phyloP scores from a whole-genome alignment of 2,888 invertebrate genomes.

The Petrolisthes cinctipes region DNA sequence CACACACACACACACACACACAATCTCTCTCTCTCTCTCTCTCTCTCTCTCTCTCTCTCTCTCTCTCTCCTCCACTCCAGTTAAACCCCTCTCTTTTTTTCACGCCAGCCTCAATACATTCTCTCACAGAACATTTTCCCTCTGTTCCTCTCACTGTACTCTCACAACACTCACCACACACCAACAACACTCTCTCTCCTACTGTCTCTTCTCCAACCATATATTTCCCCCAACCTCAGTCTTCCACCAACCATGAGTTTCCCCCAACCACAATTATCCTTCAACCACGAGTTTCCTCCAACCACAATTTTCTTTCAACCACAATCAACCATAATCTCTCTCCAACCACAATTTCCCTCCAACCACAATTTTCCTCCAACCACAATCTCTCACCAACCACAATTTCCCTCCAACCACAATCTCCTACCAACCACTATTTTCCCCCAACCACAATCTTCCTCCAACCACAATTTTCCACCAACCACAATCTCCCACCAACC shows the following conservation, averaged over 20 bases:
- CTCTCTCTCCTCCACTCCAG: background rate
- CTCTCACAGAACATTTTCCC: no score
- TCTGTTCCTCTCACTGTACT: no score
- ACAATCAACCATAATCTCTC: background rate
- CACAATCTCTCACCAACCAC: background rate
- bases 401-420: background rate
- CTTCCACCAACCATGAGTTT: no score
- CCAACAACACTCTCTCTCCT: background rate
- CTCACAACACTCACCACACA: background rate
- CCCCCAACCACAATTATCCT: background rate
- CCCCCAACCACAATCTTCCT: background rate
- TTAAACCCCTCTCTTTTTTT: no score
- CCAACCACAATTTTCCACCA: no score
- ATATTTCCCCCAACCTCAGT: no score
- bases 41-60: background rate
- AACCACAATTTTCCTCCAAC: background rate
- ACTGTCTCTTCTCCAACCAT: background rate
- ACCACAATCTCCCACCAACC: background rate
- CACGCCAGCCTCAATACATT: no score
- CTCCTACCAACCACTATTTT: background rate
- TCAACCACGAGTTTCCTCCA: background rate
- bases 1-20: conserved; percentile 1
- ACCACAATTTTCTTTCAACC: background rate
- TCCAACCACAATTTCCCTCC: background rate
- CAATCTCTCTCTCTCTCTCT: background rate